These are phyloP conservation scores for Cheilosia urbana DNA, from an alignment of 2,888 invertebrate genomes.

Conservation along the genomic window DNA sequence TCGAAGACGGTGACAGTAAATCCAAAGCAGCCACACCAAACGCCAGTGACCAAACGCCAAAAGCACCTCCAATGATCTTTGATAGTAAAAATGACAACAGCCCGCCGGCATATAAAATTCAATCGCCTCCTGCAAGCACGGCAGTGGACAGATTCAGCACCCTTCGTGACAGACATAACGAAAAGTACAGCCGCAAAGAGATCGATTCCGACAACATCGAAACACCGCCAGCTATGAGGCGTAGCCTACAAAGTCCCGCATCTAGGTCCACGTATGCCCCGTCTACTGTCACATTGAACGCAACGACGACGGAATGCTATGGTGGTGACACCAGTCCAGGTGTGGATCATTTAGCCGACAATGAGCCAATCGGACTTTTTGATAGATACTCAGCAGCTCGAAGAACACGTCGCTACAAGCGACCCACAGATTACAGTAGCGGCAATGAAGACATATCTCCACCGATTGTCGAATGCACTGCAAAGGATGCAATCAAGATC, in stretches of 20 bases:
- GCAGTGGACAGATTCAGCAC: constrained; percentile 78
- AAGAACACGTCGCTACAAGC: constrained; percentile 91
- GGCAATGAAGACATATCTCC: constrained; percentile 85
- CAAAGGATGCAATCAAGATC: constrained; percentile 46
- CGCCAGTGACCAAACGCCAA: constrained; percentile 48
- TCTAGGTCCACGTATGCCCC: constrained; percentile 56
- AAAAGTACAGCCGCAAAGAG: constrained; percentile 88
- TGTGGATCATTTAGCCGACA: constrained; percentile 73
- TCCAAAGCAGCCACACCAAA: constrained; percentile 61
- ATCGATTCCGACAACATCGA: constrained; percentile 96
- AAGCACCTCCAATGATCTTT: constrained; percentile 46
- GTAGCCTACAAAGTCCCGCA: constrained; percentile 84
- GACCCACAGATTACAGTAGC: constrained; percentile 86
- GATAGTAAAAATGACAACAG: constrained; percentile 48
- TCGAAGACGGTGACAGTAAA: constrained; percentile 65
- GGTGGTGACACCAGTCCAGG: constrained; percentile 83
- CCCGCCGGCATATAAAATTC: constrained; percentile 60
- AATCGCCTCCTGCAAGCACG: constrained; percentile 53
- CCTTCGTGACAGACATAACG: constrained; percentile 79
- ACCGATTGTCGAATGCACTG: constrained; percentile 80
- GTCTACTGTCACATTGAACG: constrained; percentile 79
- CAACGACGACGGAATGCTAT: constrained; percentile 77
- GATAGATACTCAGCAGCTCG: constrained; percentile 93
- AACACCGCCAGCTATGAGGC: constrained; percentile 92
- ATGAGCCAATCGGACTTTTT: constrained; percentile 88